A percentile compares a stretch with the other conserved stretches of the same genome.
Evolutionary conservation across 2,797 vertebrate genomes (phyloP).

Genomic region (Epinephelus malabaricus): DNA sequence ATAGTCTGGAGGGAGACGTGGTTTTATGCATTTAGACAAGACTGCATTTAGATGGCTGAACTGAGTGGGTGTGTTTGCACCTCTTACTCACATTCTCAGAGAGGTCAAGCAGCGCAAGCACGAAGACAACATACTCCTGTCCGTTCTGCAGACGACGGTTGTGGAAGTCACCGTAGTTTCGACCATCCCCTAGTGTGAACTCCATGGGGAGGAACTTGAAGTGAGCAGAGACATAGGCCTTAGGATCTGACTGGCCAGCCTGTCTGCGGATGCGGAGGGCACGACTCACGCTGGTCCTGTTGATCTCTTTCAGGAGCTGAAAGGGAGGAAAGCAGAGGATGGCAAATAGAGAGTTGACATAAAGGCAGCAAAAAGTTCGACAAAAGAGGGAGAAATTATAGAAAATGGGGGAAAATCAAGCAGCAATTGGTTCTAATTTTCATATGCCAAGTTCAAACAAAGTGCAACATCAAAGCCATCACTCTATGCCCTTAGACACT

Average conservation of each 20-base stretch:
- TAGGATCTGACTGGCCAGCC: slow-evolving; percentile 89
- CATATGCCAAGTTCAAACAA: slow-evolving; percentile 25
- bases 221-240: slow-evolving; percentile 94
- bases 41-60: neutral
- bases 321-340: slow-evolving; percentile 2
- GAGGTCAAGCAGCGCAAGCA: slow-evolving; percentile 95
- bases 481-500: neutral
- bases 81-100: slow-evolving; percentile 93
- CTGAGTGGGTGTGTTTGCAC: neutral
- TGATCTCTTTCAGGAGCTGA: slow-evolving; percentile 96
- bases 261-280: slow-evolving; percentile 92
- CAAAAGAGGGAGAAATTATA: neutral
- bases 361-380: neutral
- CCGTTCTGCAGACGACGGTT: slow-evolving; percentile 95
- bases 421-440: neutral
- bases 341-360: neutral
- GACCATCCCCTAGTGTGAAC: slow-evolving; percentile 95
- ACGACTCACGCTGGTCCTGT: slow-evolving; percentile 90
- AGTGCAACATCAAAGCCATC: slow-evolving; percentile 11
- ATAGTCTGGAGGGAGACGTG: slow-evolving; percentile 87
- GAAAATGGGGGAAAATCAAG: neutral
- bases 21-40: slow-evolving; percentile 1
- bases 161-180: slow-evolving; percentile 94
- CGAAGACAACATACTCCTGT: slow-evolving; percentile 98
- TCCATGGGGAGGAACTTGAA: slow-evolving; percentile 96